A percentile compares a stretch with the other conserved stretches of the same genome.
Evolutionary conservation across 30 jellyfish, hydroid and myxozoan species (phyloP).

Genomic region (Chironex yamaguchii): DNA sequence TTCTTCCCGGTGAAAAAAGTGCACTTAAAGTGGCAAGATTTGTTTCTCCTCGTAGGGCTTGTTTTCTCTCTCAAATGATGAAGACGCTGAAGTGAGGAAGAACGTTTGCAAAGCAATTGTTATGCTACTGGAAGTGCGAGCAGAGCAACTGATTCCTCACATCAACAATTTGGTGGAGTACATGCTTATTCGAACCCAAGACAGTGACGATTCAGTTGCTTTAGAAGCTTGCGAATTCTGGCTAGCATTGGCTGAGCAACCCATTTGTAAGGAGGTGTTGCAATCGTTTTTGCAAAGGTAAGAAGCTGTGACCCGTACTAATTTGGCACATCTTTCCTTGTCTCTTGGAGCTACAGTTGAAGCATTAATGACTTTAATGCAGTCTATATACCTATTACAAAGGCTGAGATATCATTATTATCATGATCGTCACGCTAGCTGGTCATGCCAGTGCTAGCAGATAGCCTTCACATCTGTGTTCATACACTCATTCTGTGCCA

Average conservation of each 20-base stretch:
- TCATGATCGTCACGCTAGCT: no score
- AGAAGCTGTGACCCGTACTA: no score
- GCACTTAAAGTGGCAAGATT: no score
- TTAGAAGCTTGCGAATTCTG: slow-evolving; percentile 98
- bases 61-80: slow-evolving; percentile 93
- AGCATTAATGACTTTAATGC: no score
- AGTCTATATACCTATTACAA: no score
- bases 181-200: slow-evolving; percentile 97
- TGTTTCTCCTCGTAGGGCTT: slow-evolving; percentile 92
- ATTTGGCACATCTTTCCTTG: no score
- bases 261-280: slow-evolving; percentile 91
- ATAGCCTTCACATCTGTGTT: no score
- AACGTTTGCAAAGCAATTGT: slow-evolving; percentile 98
- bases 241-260: slow-evolving; percentile 99
- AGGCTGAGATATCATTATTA: no score
- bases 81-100: slow-evolving; percentile 96
- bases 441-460: no score
- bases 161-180: slow-evolving; percentile 96
- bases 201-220: slow-evolving; percentile 95
- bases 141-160: slow-evolving; percentile 97
- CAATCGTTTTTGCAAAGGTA: slow-evolving; percentile 88
- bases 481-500: no score
- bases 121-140: slow-evolving; percentile 94
- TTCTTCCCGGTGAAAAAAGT: no score
- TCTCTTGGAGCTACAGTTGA: no score